Conservation (phyloP, 1,140 invertebrate species). For the Wasmannia auropunctata region DNA sequence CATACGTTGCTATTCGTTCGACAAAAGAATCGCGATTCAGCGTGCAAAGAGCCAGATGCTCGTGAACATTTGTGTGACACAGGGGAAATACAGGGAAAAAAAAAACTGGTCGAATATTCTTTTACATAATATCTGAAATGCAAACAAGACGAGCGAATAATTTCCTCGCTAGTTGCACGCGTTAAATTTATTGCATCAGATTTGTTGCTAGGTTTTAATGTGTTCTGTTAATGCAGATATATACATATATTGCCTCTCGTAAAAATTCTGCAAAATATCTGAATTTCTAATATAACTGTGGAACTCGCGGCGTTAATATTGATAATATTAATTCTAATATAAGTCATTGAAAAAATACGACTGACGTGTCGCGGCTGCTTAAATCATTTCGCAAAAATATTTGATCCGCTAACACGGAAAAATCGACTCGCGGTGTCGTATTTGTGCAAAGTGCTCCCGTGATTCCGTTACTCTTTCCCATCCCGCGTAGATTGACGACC, state of each 20-base stretch:
- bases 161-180: not conserved
- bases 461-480: conserved; percentile 13
- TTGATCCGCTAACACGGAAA: not conserved
- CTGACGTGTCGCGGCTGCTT: not conserved
- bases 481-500: conserved; percentile 10
- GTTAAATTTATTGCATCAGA: not conserved
- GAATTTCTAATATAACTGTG: not conserved
- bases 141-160: not conserved
- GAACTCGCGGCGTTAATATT: not conserved
- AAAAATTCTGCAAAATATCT: not conserved
- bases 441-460: conserved; percentile 24
- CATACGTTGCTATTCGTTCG: not conserved
- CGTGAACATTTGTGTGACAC: not conserved
- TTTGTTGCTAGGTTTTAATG: not conserved
- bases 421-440: conserved; percentile 23
- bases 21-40: not conserved
- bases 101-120: not conserved
- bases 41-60: not conserved
- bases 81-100: not conserved
- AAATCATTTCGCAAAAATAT: conserved; percentile 1
- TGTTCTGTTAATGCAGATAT: not conserved
- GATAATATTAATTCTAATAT: not conserved
- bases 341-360: not conserved
- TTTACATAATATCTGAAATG: not conserved
- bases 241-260: not conserved